phyloP scores from a whole-genome alignment of 2,888 invertebrate genomes.

The Drosophila fulvimacula region DNA sequence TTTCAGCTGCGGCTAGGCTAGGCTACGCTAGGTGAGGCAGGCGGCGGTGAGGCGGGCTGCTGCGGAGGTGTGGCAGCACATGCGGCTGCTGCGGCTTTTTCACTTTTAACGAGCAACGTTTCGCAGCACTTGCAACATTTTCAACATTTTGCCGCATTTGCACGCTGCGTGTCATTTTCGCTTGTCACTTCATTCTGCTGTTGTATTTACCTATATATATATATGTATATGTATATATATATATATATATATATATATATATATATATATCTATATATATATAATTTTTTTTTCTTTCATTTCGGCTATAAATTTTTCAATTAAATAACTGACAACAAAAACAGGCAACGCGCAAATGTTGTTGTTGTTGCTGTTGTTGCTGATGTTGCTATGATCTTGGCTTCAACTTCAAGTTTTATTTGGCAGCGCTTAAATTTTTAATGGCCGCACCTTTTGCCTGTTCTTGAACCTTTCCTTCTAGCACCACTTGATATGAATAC shows the following conservation, averaged over 20 bases:
- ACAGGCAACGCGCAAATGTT: slow-evolving; percentile 25
- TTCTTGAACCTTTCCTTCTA: slow-evolving; percentile 30
- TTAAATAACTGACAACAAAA: slow-evolving; percentile 51
- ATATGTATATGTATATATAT: neutral
- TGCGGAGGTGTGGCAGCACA: slow-evolving; percentile 61
- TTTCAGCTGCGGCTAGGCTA: slow-evolving; percentile 56
- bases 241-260: neutral
- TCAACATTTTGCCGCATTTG: slow-evolving; percentile 62
- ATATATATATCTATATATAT: neutral
- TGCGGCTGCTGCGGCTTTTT: slow-evolving; percentile 82
- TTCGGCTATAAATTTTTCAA: slow-evolving; percentile 63
- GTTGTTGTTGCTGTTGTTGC: slow-evolving; percentile 16
- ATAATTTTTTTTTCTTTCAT: slow-evolving; percentile 6
- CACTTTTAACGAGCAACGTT: slow-evolving; percentile 71
- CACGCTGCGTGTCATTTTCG: slow-evolving; percentile 65
- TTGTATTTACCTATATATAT: slow-evolving; percentile 1
- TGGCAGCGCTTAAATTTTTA: slow-evolving; percentile 46
- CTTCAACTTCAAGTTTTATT: slow-evolving; percentile 36
- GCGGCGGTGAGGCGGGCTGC: slow-evolving; percentile 11
- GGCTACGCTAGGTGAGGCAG: neutral
- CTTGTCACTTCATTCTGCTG: slow-evolving; percentile 48
- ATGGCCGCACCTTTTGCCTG: slow-evolving; percentile 44
- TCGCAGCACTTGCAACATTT: slow-evolving; percentile 31
- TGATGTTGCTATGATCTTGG: slow-evolving; percentile 38
- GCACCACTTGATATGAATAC: slow-evolving; percentile 11